Base-by-base conservation (phyloP, 2,113 vertebrate genomes). In the Salvelinus sp. region DNA sequence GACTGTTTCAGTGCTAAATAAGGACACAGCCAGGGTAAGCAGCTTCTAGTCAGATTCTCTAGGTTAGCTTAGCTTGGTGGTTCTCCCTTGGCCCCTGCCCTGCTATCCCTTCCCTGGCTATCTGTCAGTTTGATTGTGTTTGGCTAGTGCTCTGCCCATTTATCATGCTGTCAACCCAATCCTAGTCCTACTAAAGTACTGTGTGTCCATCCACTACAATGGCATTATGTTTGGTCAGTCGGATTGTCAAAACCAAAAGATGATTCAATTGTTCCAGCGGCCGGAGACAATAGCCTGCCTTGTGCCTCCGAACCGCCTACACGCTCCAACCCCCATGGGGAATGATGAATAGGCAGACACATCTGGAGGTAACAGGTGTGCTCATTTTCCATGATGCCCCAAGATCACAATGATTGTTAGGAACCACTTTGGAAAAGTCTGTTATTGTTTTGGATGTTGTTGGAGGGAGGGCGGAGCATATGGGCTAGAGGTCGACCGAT, bases 341-440 rank as follows among this genome's bases (percentile, higher is more conserved):
- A 23, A 27, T 38, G 28, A 27, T 38, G 28, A 44, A 78, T 73
- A 76, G 78, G 79, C 70, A 82, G 85, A 87, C 84, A 83, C 83
- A 88, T 87, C 78, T 86, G 88, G 86, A 87, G 88, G 83, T 86
- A 73, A 85, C 88, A 88, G 87, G 88, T 88, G 85, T 74, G 44
- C 69, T 83, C 79, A 76, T 25, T 87, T 3, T 62, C 54, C 58
- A 44, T 28, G 14, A 25, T 25, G 20, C 60, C 60, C 69, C 23
- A 20, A 48, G 20, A 72, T 65, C 12, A 22, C 63, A 78, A 78
- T 44, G 65, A n/a, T 30, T 68, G n/a, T 60, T 38, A 74, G 75
- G 63, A 20, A 57, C 50, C 22, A 76, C 18, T 5, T 69, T 67
- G 10, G 10, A 58, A 14, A 20, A 76, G 50, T 76, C 67, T 65